Base-by-base conservation (phyloP, 2,888 invertebrate genomes). In the Cynaeus angustus region DNA sequence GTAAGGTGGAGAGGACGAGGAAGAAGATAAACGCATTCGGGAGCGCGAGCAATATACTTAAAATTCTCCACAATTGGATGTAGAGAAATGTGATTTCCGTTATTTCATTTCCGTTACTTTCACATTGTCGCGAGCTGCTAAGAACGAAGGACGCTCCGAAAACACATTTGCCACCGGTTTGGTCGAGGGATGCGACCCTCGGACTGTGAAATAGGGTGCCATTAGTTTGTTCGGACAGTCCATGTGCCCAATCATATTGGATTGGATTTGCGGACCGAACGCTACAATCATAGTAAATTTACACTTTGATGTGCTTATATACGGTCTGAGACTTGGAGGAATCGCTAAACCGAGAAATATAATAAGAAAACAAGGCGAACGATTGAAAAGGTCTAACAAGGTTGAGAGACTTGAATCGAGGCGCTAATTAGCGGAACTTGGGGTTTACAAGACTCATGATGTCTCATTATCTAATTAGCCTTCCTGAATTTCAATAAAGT, bases 171-270 rank as follows among this genome's bases (percentile, higher is more conserved):
- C 70, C 58, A 70, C 70, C 56, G 61, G 70, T 62, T 61, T 61
- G 68, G 45, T 45, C 30, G 71, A 21, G 76, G 75, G 77, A 78
- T 50, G 52, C 70, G 70, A 68, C 66, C 74, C 71, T 74, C 76
- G 75, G 76, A 76, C 78, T 79, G 79, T 79, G 78, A 80, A 79
- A 79, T 80, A 78, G 79, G 79, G 74, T 77, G 75, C 77, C 77
- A 77, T 78, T 78, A 77, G 77, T 75, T 38, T 75, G 68, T 72
- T 75, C 66, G 70, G 66, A 72, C 73, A 52, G 67, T 69, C 68
- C 58, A 41, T 68, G 68, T 65, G 65, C 52, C 62, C 68, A 73
- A 73, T 73, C 68, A 66, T 71, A 71, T 69, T 64, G 65, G 41
- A 72, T 72, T 72, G 59, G 67, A 72, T 72, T 72, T 73, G 68